Conservation (phyloP, 2,888 invertebrate genomes). For the Oxystoma pomonae region DNA sequence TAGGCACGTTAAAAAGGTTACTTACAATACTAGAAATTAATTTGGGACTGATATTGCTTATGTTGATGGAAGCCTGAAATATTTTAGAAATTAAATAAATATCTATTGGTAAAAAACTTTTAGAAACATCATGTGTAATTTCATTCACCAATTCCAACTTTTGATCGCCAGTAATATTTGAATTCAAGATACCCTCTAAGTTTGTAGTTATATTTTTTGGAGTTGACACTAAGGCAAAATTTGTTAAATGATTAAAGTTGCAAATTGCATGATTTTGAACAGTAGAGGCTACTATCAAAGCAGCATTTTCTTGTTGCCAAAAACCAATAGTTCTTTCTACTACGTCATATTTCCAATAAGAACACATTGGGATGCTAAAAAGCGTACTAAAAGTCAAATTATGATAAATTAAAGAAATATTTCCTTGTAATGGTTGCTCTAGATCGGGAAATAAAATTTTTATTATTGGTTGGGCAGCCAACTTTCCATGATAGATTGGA, state of each 20-base stretch:
- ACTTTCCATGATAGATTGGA: slow-evolving; percentile 13
- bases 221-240: slow-evolving; percentile 25
- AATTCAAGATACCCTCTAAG: slow-evolving; percentile 23
- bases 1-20: slow-evolving; percentile 36
- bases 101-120: slow-evolving; percentile 26
- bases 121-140: slow-evolving; percentile 6
- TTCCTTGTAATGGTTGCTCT: slow-evolving; percentile 13
- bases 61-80: slow-evolving; percentile 14
- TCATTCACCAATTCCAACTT: slow-evolving; percentile 21
- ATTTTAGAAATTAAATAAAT: slow-evolving; percentile 32
- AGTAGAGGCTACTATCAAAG: not conserved
- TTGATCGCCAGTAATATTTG: slow-evolving; percentile 16
- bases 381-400: not conserved
- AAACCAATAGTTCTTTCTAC: slow-evolving; percentile 4
- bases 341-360: slow-evolving; percentile 20
- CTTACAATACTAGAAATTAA: slow-evolving; percentile 51
- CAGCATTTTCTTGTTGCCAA: slow-evolving; percentile 18
- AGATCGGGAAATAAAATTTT: slow-evolving; percentile 22
- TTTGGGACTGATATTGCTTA: slow-evolving; percentile 36
- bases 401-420: slow-evolving; percentile 16
- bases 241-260: slow-evolving; percentile 23
- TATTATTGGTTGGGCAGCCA: slow-evolving; percentile 10
- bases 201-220: slow-evolving; percentile 23
- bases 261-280: slow-evolving; percentile 12
- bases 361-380: slow-evolving; percentile 6